Percentiles rank a stretch among this genome's conserved stretches.
phyloP scores from a whole-genome alignment of 2,888 invertebrate species.

The Halocaridina rubra region DNA sequence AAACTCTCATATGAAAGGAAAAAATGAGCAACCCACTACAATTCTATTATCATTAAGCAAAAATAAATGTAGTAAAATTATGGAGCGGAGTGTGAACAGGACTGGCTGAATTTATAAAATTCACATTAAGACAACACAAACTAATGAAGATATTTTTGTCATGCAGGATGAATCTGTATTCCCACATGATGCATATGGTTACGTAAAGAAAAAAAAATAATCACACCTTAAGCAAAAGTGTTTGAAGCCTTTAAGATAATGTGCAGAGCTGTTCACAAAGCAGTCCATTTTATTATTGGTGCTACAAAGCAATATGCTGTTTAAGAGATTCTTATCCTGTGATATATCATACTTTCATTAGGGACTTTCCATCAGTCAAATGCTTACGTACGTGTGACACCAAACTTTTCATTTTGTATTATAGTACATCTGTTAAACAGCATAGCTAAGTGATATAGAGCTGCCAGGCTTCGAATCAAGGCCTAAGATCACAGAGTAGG shows the following conservation, averaged over 20 bases:
- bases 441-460: background rate
- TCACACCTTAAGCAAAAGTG: no score
- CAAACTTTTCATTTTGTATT: no score
- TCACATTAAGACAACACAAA: background rate
- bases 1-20: background rate
- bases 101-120: background rate
- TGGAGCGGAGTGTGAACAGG: constrained; percentile 7
- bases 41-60: constrained; percentile 7
- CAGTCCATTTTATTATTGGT: no score
- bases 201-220: no score
- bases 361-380: no score
- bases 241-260: no score
- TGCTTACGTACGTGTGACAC: no score
- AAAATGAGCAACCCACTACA: background rate
- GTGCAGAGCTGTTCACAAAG: constrained; percentile 27
- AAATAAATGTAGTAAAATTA: constrained; percentile 1
- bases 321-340: background rate
- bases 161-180: background rate
- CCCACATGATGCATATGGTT: background rate
- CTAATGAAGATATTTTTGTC: background rate
- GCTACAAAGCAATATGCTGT: no score
- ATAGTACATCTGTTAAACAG: constrained; percentile 17
- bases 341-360: no score
- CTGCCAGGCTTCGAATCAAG: background rate
- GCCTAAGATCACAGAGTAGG: background rate